Base-by-base conservation (phyloP, 1,140 invertebrate species). In the Achatina immaculata region DNA sequence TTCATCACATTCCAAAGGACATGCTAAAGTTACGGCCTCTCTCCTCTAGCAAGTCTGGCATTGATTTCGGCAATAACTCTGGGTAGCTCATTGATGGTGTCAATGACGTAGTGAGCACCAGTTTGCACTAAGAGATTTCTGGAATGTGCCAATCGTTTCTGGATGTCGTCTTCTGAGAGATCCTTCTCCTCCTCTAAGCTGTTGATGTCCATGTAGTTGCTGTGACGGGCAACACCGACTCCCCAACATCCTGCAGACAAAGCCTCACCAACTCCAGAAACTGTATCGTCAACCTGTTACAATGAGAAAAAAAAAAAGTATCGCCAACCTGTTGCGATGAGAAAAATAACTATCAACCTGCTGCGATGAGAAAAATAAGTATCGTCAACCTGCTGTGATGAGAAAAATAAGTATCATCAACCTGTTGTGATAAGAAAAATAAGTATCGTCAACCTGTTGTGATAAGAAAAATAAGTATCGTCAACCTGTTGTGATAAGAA, bases 241-340 rank as follows among this genome's bases (percentile, higher is more conserved):
- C 90, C 91, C 92, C 92, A 92, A 78, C 91, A 92, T 14, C 92
- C 91, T 4, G 91, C 92, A 34, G 90, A 81, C 7, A 91, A 77
- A 21, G 91, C 92, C 79, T 92, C 92, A 28, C 85, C 86, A n/a
- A 92, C 88, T 28, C 91, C 91, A 31, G 86, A 86, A 24, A 88
- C 85, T 0, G 90, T 91, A 82, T 92, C 92, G 81, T 92, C 92
- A 24, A 92, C 89, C 73, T 75, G 48, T 16, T 16, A n/a, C n/a
- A n/a, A n/a, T n/a, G n/a, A n/a, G n/a, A n/a, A n/a, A n/a, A n/a
- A 40, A 40, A 31, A 31, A 38, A 72, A 19, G n/a, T n/a, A n/a
- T 16, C 51, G n/a, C 51, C 14, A 14, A 55, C 51, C 14, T n/a
- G n/a, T n/a, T 55, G 51, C n/a, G 51, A n/a, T 55, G n/a, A 55